Evolutionary conservation across 2,113 vertebrate genomes (phyloP).

Genomic region (Charina bottae): DNA sequence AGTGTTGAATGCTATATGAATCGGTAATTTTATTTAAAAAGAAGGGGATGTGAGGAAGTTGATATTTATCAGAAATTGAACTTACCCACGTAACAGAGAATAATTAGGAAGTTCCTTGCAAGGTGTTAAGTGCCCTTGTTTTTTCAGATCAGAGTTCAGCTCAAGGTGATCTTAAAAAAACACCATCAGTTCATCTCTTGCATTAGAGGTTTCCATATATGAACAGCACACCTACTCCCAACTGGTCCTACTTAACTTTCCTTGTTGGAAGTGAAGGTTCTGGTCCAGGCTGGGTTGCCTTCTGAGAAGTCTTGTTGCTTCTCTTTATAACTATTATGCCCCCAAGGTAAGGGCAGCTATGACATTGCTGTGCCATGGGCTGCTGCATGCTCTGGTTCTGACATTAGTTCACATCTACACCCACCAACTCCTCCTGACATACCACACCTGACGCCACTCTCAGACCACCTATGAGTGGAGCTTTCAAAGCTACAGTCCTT

Average conservation of each 20-base stretch:
- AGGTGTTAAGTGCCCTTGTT: neutral
- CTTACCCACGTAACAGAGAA: neutral
- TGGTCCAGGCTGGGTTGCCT: neutral
- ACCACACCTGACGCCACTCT: neutral
- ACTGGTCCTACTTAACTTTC: neutral
- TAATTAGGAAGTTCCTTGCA: too few relatives aligned
- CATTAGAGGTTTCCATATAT: neutral
- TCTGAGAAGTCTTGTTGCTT: neutral
- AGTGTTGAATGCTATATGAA: neutral
- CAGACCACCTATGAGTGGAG: neutral
- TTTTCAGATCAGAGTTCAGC: neutral
- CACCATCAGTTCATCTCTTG: neutral
- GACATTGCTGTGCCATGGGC: neutral
- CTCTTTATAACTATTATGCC: neutral
- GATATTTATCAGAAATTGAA: neutral
- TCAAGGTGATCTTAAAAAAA: neutral
- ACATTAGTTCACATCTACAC: neutral
- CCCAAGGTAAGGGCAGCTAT: neutral
- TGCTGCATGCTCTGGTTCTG: neutral
- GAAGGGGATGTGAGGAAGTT: neutral
- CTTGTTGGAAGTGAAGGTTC: neutral
- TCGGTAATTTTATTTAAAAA: neutral
- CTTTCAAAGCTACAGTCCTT: neutral
- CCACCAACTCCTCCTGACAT: neutral
- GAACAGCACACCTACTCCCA: neutral